Evolutionary conservation across 92 coral and sea anemone species (phyloP), one percentile per base, ranked within the genome.

Genomic region (Bergia puertoricense): DNA sequence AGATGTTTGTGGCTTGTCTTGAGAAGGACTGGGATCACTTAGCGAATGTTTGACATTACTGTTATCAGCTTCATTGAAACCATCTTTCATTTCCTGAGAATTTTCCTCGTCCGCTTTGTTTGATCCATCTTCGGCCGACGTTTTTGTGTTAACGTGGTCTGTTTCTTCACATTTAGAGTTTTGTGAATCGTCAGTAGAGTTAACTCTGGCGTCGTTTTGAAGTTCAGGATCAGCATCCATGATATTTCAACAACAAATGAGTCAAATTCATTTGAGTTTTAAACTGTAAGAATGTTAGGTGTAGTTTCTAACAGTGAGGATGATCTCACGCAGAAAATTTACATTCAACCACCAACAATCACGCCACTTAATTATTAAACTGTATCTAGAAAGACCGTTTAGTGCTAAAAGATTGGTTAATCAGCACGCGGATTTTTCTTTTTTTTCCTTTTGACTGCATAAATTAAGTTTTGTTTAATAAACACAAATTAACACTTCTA

Each of bases 221-320:
- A 44, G 15, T 44, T 4, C 36, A 1, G 9, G 48, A 45, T 46
- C 82, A 78, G 50, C 69, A 10, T 80, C 85, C 85, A 80, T 80
- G 42, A 56, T 13, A 39, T 45, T 50, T 80, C 72, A 6, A 22
- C 65, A 42, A 56, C 6, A 38, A 38, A 80, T 6, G 41, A 38
- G 22, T 13, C 9, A 80, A 30, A 18, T 15, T 56, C n/a, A 56
- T 9, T 2, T 11, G 30, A 8, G 18, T 50, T 36, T 54, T n/a
- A 8, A 79, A 79, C 14, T 10, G 22, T 56, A 38, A 38, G 22
- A 56, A 8, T 39, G 72, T 14, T 56, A 15, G 41, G 66, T 39
- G 4, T 42, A 6, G 85, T 80, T 37, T 80, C 85, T 42, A 62
- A 79, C 82, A 62, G 69, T 14, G 69, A 62, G 69, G 13, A 62